Base-by-base conservation (phyloP, 1,140 invertebrate genomes). In the Musca domestica region DNA sequence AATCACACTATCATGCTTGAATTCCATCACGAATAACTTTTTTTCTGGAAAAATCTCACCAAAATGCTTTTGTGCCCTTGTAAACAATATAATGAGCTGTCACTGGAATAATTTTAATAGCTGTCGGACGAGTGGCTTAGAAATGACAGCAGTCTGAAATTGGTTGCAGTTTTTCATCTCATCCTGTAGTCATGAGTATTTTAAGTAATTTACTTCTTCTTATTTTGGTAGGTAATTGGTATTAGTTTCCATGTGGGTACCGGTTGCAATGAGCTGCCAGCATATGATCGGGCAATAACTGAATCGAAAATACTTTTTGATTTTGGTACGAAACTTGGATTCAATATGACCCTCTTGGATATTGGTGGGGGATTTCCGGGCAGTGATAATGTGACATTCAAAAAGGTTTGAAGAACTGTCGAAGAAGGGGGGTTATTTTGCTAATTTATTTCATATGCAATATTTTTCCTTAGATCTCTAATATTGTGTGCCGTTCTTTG, bases 241-340 rank as follows among this genome's bases (percentile, higher is more conserved):
- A 88, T 93, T 6, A 90, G 92, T 69, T 96, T 96, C 81, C 94
- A 96, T 76, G 94, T 95, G 74, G 94, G 94, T 0, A 94, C 92
- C 1, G 93, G 92, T 12, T 95, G 93, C 74, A 83, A 86, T 7
- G 92, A 95, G 76, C 87, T 89, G 23, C 86, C 85, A 9, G 91
- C 91, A 25, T 96, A 90, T 77, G 81, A 86, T 52, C 86, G 90
- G n/a, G 93, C 92, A n/a, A 91, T 95, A 66, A 78, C 82, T 19
- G 84, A 86, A 70, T 86, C 89, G 2, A 85, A 86, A 27, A 83
- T 84, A 49, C 81, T 95, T 15, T 96, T 96, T 77, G 85, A 90
- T 66, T 80, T 89, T 68, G 93, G 88, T 0, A 77, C 76, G 3
- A 78, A 86, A n/a, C 73, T 93, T 6, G 94, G 92, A 0, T 92